These are phyloP conservation scores for Caenorhabditis wallacei DNA, from an alignment of 2,888 invertebrate genomes.

Conservation along the genomic window DNA sequence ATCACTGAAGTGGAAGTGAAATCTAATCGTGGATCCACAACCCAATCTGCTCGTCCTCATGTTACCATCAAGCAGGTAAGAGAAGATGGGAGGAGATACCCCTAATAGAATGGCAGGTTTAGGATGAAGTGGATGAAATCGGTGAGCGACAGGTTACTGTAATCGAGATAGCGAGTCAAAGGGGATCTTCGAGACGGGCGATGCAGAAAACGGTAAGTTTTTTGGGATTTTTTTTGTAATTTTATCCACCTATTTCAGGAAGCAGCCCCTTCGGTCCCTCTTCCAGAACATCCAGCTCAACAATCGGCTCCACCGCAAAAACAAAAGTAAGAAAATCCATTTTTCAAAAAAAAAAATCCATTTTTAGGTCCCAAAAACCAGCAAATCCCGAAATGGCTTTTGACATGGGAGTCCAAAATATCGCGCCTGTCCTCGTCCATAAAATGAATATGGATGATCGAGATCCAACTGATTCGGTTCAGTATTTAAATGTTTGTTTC, in stretches of 20 bases:
- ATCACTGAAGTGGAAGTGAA: constrained; percentile 40
- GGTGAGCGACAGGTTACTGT: constrained; percentile 49
- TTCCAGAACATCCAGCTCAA: constrained; percentile 48
- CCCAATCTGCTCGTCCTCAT: constrained; percentile 26
- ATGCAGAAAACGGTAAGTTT: background rate
- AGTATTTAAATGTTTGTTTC: constrained; percentile 43
- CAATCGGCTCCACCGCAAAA: constrained; percentile 8
- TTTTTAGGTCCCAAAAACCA: constrained; percentile 11
- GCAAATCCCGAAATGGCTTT: constrained; percentile 38
- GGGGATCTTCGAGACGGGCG: constrained; percentile 39
- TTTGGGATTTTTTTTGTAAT: too few relatives aligned
- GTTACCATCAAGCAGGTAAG: constrained; percentile 39
- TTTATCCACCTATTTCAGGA: constrained; percentile 14
- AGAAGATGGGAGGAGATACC: too few relatives aligned
- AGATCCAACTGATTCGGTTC: constrained; percentile 41
- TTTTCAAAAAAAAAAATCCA: constrained; percentile 2
- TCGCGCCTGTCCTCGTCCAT: constrained; percentile 33
- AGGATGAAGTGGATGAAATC: constrained; percentile 18
- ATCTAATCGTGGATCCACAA: constrained; percentile 40
- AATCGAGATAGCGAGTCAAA: constrained; percentile 40
- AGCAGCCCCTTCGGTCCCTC: constrained; percentile 31
- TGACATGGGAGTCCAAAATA: constrained; percentile 35
- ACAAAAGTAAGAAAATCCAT: background rate
- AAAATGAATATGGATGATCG: constrained; percentile 61
- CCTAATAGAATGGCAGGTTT: background rate